A percentile compares a stretch with the other conserved stretches of the same genome.
phyloP scores from a whole-genome alignment of 2,797 vertebrate genomes.

The Lacerta agilis region DNA sequence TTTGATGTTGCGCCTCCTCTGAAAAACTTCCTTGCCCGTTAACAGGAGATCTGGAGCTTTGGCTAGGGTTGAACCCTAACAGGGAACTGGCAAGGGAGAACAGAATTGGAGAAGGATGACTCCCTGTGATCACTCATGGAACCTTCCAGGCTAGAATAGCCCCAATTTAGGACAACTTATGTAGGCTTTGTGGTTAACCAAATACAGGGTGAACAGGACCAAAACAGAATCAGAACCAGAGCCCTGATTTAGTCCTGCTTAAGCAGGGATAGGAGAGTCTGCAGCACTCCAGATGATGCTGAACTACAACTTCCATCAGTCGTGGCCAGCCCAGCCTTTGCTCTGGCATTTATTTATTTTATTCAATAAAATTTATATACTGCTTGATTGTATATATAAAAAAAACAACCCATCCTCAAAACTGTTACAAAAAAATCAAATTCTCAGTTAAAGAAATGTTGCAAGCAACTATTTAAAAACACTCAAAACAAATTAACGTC shows the following conservation, averaged over 20 bases:
- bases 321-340: background rate
- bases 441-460: no score
- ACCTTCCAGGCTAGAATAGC: no score
- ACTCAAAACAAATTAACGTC: no score
- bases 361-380: no score
- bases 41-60: background rate
- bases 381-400: no score
- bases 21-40: background rate
- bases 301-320: background rate
- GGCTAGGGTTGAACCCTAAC: background rate
- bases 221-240: no score
- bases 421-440: no score
- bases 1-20: background rate
- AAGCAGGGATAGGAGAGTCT: background rate
- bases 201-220: no score
- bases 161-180: no score
- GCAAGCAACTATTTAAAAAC: no score
- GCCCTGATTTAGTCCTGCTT: no score
- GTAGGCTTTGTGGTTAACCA: background rate
- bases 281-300: background rate
- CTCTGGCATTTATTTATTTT: background rate
- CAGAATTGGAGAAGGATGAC: background rate
- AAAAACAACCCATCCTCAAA: no score
- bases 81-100: background rate
- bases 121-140: background rate